A percentile compares a stretch with the other conserved stretches of the same genome.
phyloP scores from a whole-genome alignment of 2,113 vertebrate genomes.

The Ibidorhyncha struthersii region DNA sequence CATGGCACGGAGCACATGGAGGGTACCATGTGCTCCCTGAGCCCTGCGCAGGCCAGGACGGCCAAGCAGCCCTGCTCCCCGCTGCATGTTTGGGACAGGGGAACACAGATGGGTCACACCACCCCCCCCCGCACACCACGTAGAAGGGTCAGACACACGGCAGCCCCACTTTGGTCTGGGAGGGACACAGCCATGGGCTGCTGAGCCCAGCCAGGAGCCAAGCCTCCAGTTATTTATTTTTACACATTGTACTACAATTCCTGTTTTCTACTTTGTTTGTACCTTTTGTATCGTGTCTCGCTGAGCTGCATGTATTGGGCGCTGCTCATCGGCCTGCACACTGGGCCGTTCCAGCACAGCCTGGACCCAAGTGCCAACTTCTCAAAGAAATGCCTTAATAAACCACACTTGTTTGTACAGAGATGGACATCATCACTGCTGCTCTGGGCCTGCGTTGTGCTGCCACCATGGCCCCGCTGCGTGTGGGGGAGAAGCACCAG shows the following conservation, averaged over 20 bases:
- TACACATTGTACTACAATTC: conserved; percentile 33
- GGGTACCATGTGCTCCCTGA: neutral
- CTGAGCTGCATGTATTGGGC: conserved; percentile 45
- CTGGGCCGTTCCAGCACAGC: neutral
- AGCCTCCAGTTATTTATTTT: conserved; percentile 57
- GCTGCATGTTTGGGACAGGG: neutral
- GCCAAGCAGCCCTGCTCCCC: neutral
- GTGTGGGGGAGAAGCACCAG: neutral
- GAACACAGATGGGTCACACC: neutral
- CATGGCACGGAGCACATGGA: neutral
- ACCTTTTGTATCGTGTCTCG: conserved; percentile 55
- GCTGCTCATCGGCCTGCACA: neutral
- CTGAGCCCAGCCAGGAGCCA: neutral
- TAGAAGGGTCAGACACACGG: neutral
- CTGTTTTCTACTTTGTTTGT: conserved; percentile 59
- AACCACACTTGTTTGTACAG: conserved; percentile 67
- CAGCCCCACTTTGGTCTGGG: neutral
- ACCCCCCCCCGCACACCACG: neutral
- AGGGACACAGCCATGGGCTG: neutral
- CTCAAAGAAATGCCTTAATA: conserved; percentile 72
- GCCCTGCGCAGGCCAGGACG: neutral
- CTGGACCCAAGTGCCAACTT: conserved; percentile 70
- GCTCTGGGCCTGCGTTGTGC: rapidly evolving
- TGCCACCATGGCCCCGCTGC: rapidly evolving
- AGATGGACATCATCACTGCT: neutral